Evolutionary conservation across 2,888 invertebrate species (phyloP).

Genomic region (Epirrhoe tristata): DNA sequence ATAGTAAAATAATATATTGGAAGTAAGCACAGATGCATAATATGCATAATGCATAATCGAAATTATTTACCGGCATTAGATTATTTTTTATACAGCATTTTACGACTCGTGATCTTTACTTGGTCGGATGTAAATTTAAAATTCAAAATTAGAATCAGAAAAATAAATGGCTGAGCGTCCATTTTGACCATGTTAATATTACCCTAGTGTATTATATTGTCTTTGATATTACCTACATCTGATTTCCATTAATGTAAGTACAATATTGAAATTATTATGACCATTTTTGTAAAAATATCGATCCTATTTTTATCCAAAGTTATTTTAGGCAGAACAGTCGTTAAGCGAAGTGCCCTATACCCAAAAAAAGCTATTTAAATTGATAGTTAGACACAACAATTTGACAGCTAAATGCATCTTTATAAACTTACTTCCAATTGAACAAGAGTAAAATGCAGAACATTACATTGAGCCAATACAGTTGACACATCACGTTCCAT

Average conservation of each 20-base stretch:
- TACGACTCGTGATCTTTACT: neutral
- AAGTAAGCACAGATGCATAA: slow-evolving; percentile 32
- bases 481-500: slow-evolving; percentile 22
- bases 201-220: no score
- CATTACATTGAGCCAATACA: slow-evolving; percentile 36
- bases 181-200: neutral
- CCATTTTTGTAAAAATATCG: no score
- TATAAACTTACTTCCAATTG: slow-evolving; percentile 9
- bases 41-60: no score
- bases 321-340: no score
- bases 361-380: no score
- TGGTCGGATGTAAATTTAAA: neutral
- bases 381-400: no score
- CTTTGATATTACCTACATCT: no score
- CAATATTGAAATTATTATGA: no score
- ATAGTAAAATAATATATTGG: slow-evolving; percentile 51
- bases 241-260: neutral
- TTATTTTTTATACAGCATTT: neutral
- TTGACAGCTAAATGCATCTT: neutral
- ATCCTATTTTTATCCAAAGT: no score
- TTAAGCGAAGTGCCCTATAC: no score
- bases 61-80: neutral
- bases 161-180: neutral
- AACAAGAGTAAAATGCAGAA: slow-evolving; percentile 22
- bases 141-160: neutral